These are phyloP conservation scores for Dione vanillae DNA, from an alignment of 2,888 invertebrate genomes.

Conservation along the genomic window DNA sequence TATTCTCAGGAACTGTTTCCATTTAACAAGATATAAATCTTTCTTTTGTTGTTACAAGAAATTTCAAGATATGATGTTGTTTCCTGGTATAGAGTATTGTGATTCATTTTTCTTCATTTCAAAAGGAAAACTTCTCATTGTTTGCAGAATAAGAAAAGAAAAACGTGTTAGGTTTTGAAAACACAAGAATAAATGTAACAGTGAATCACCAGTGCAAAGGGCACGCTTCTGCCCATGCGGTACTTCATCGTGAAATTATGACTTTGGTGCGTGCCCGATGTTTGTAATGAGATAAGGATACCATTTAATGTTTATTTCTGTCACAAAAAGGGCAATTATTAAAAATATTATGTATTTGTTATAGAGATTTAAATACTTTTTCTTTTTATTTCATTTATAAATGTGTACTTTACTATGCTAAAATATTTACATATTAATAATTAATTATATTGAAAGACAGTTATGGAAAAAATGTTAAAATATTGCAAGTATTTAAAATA, in stretches of 20 bases:
- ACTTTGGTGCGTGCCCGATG: constrained; percentile 79
- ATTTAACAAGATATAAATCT: constrained; percentile 32
- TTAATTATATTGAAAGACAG: too few relatives aligned
- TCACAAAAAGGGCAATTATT: constrained; percentile 67
- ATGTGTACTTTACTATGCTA: too few relatives aligned
- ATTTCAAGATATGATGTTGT: constrained; percentile 25
- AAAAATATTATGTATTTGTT: constrained; percentile 50
- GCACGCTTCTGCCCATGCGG: constrained; percentile 68
- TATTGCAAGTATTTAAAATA: too few relatives aligned
- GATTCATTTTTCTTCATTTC: constrained; percentile 13
- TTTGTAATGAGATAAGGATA: constrained; percentile 77
- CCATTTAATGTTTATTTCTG: constrained; percentile 69
- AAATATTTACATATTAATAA: too few relatives aligned
- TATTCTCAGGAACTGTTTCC: constrained; percentile 17
- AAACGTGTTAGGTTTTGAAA: constrained; percentile 33
- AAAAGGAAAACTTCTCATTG: constrained; percentile 23
- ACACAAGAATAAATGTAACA: constrained; percentile 54
- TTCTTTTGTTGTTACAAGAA: constrained; percentile 32
- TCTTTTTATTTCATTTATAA: background rate
- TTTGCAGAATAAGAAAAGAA: constrained; percentile 29
- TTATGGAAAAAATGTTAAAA: too few relatives aligned
- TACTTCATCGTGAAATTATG: constrained; percentile 79
- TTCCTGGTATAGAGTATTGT: constrained; percentile 17
- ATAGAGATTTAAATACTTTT: constrained; percentile 16
- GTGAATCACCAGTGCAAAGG: constrained; percentile 75